Percentiles rank a stretch among this genome's conserved stretches.
phyloP scores from a whole-genome alignment of 35 echinoderm and acorn worm genomes.

The Apostichopus parvimensis region DNA sequence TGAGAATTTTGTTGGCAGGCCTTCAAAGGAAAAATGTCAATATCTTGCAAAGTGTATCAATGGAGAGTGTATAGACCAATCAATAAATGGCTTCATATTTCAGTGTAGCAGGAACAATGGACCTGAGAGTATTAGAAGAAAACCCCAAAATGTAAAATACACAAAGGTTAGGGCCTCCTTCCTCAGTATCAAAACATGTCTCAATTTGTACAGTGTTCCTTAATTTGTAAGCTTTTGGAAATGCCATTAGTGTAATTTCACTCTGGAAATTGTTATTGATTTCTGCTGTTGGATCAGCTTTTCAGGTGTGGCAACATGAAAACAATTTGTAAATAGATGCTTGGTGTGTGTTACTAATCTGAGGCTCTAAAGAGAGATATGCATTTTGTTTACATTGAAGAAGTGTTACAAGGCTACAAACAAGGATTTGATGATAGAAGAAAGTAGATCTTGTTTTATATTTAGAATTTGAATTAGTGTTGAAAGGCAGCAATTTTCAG shows the following conservation, averaged over 20 bases:
- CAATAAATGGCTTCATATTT: not conserved
- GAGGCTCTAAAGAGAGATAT: no score
- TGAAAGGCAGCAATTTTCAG: no score
- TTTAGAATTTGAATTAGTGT: no score
- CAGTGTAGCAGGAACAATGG: not conserved
- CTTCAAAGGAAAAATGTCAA: not conserved
- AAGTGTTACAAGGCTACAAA: no score
- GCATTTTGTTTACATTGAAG: no score
- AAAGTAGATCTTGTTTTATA: no score
- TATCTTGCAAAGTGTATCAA: not conserved
- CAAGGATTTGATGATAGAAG: no score
- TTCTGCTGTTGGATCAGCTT: not conserved
- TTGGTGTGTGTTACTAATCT: no score
- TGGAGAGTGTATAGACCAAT: not conserved
- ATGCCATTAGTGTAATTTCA: constrained; percentile 1
- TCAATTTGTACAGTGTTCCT: not conserved
- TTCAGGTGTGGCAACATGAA: not conserved
- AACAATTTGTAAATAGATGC: not conserved
- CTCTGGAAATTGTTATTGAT: not conserved
- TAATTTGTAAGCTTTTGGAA: not conserved
- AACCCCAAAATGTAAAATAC: not conserved
- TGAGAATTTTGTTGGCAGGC: not conserved
- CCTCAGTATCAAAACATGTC: not conserved
- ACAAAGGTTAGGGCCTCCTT: not conserved
- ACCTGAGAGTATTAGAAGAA: not conserved